Base-by-base conservation (phyloP, 2,888 invertebrate species). In the Synanthedon vespiformis region DNA sequence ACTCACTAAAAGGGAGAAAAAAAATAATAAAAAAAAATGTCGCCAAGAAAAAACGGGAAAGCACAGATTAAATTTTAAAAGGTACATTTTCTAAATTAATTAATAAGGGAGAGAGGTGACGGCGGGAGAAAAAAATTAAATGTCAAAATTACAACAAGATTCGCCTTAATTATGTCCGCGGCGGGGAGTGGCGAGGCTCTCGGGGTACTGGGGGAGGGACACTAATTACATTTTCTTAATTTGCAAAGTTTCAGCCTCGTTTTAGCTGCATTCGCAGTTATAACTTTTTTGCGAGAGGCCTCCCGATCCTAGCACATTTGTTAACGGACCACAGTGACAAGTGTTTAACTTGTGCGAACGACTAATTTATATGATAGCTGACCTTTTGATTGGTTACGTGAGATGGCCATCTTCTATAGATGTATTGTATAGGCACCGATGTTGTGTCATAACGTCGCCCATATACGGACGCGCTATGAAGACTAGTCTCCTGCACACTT, bases 201-300 rank as follows among this genome's bases (percentile, higher is more conserved):
- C 27, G 59, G 57, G 53, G 56, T 0, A 34, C 34, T 34, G 34
- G 53, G 54, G 41, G 58, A 55, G 63, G 57, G 61, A 67, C 65
- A 76, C 84, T 85, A 85, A 86, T 85, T 85, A 84, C 85, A 81
- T 84, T 85, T 85, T 84, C 86, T 84, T 85, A 85, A 86, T 87
- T 86, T 80, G 83, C 77, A 80, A 86, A 85, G 74, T 85, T 82
- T 67, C 63, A 58, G 61, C 61, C 62, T 65, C 61, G 57, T 53
- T 53, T 58, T 57, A 51, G 53, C 53, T 64, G 60, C 62, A 64
- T 68, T 67, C 60, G 58, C 67, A 60, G 58, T 68, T 70, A 70
- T 69, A 64, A 65, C 65, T 64, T 61, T 61, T 58, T 62, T 54
- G 57, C 54, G 56, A 57, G 57, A 58, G 64, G 52, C 58, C 58